Evolutionary conservation across 2,113 vertebrate genomes (phyloP), one percentile per base, ranked within the genome.

Genomic region (Siniperca knerii): DNA sequence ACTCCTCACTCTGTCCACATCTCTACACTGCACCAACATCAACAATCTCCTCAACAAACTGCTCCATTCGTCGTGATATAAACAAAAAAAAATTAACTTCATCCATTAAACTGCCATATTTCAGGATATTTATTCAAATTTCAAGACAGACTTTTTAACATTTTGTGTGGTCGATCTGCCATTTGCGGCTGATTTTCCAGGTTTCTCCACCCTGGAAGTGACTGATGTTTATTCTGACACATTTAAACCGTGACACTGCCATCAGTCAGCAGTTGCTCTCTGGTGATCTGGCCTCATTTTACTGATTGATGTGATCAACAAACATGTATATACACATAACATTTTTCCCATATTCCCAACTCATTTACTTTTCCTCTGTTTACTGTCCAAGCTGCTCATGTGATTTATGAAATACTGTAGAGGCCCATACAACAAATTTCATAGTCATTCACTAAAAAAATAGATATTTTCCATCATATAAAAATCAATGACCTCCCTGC

Each of bases 241-340:
- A 79, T 80, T 55, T 50, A 8, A 72, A 73, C 37, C 23, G 80
- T 58, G 66, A 79, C 82, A 66, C 60, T 25, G 65, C 48, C 75
- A 87, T 91, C 83, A 86, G 57, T 89, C 82, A 87, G 4, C 33
- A 3, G 50, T 42, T 42, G 29, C 60, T 84, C 90, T 84, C 84
- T 8, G 6, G 57, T 85, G 85, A 77, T 75, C 33, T 70, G 83
- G 7, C 87, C 87, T 86, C 76, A 66, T 90, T 90, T 70, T 16
- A 23, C 46, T 87, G 86, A 90, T 84, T 64, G 83, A 81, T 85
- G 85, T 52, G n/a, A 58, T 70, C n/a, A 35, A 12, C 54, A 33
- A 74, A 73, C 55, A 37, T 69, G 18, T 33, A 23, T 46, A 2
- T 23, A 21, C 18, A 57, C 64, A 16, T 75, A 29, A 29, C 29